These are phyloP conservation scores for Dexiosoma caninum DNA, from an alignment of 2,888 invertebrate genomes.

Conservation along the genomic window DNA sequence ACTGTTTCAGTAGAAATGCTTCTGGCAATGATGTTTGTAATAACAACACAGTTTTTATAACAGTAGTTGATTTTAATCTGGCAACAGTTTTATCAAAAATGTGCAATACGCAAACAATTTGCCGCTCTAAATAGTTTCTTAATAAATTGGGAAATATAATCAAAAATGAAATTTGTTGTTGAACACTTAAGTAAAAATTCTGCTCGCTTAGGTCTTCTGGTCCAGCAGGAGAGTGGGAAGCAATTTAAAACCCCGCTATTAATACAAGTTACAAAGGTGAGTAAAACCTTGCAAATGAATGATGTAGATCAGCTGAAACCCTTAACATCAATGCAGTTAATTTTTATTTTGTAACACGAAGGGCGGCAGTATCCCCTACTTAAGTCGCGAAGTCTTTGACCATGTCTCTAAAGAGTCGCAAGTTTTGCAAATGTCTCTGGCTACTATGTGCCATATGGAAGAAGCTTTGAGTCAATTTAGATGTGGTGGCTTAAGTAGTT, in stretches of 20 bases:
- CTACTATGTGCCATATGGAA: constrained; percentile 83
- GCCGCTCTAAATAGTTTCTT: too few relatives aligned
- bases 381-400: constrained; percentile 87
- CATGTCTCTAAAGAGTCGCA: constrained; percentile 81
- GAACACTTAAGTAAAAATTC: constrained; percentile 80
- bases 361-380: constrained; percentile 90
- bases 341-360: constrained; percentile 75
- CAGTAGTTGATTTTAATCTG: not conserved
- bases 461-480: constrained; percentile 82
- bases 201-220: constrained; percentile 84
- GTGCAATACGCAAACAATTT: too few relatives aligned
- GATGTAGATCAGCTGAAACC: too few relatives aligned
- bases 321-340: not conserved
- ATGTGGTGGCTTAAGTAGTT: constrained; percentile 83
- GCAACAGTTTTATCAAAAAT: not conserved
- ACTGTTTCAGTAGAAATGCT: too few relatives aligned
- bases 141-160: too few relatives aligned
- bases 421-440: constrained; percentile 85
- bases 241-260: constrained; percentile 86
- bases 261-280: constrained; percentile 83
- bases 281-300: not conserved
- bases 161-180: constrained; percentile 85
- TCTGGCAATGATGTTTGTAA: too few relatives aligned
- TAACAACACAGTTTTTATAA: too few relatives aligned
- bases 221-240: constrained; percentile 79